These are phyloP conservation scores for Drosophila bifasciata DNA, from an alignment of 1,140 invertebrate genomes.

Conservation along the genomic window DNA sequence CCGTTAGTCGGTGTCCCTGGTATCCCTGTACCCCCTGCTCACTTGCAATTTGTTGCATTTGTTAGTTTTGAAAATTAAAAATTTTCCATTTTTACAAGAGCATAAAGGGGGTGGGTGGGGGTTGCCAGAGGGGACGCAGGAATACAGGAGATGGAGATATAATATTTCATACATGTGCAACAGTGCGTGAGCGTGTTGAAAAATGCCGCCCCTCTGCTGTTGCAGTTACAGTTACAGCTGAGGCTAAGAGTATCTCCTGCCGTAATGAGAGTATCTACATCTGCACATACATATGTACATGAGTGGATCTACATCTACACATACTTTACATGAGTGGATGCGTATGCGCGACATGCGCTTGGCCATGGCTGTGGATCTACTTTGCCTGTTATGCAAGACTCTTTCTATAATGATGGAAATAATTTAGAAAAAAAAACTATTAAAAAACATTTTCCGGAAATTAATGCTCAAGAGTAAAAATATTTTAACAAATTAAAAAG, in stretches of 20 bases:
- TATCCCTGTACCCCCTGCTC: background rate
- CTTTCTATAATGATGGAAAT: background rate
- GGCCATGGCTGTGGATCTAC: no score
- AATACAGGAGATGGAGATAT: slow-evolving; percentile 29
- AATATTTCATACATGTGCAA: slow-evolving; percentile 48
- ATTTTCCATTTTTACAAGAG: slow-evolving; percentile 31
- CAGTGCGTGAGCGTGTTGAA: slow-evolving; percentile 51
- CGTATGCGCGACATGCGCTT: background rate
- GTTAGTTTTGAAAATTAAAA: slow-evolving; percentile 66
- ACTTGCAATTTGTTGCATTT: slow-evolving; percentile 65
- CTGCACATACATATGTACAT: slow-evolving; percentile 10
- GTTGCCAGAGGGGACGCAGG: background rate
- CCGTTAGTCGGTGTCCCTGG: no score
- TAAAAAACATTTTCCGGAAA: no score
- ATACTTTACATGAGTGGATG: background rate
- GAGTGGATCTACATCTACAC: slow-evolving; percentile 5
- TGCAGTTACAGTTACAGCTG: slow-evolving; percentile 14
- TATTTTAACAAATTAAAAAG: no score
- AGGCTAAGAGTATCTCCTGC: no score
- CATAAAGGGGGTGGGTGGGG: no score
- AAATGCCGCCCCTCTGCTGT: slow-evolving; percentile 5
- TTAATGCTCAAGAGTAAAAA: no score
- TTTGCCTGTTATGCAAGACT: background rate
- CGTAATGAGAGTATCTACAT: slow-evolving; percentile 19
- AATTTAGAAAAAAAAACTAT: no score